Percentiles rank a stretch among this genome's conserved stretches.
Evolutionary conservation across 2,113 vertebrate species (phyloP).

Genomic region (Aix galericulata): DNA sequence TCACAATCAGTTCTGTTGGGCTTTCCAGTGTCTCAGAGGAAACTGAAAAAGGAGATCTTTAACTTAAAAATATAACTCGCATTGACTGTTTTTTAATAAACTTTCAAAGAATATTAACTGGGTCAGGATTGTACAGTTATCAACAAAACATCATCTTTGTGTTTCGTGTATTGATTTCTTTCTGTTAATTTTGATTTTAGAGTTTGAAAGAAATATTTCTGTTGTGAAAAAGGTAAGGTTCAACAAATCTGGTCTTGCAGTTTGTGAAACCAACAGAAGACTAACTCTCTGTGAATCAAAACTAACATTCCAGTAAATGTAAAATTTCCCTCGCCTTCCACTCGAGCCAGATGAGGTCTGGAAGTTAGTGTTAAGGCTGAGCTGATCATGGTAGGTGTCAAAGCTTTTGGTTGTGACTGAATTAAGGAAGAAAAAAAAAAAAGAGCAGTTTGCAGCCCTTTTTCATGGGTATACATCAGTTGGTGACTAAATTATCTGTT

Average conservation of each 20-base stretch:
- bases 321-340: not conserved
- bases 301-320: not conserved
- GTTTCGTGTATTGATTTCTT: not conserved
- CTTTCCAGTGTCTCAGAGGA: not conserved
- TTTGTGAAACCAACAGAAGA: not conserved
- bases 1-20: not conserved
- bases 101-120: not conserved
- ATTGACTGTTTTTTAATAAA: not conserved
- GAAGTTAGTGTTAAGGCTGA: not conserved
- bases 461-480: not conserved
- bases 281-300: not conserved
- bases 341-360: not conserved
- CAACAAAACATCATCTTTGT: not conserved
- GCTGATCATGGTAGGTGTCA: not conserved
- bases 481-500: slow-evolving; percentile 11
- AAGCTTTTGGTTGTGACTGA: not conserved
- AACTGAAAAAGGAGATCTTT: not conserved
- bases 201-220: not conserved
- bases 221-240: not conserved
- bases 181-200: not conserved
- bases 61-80: not conserved
- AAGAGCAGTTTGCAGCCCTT: not conserved
- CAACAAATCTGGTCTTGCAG: fast-evolving
- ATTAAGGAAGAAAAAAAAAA: not conserved
- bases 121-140: not conserved